Base-by-base conservation (phyloP, 2,797 vertebrate genomes). In the Glyptemys insculpta region DNA sequence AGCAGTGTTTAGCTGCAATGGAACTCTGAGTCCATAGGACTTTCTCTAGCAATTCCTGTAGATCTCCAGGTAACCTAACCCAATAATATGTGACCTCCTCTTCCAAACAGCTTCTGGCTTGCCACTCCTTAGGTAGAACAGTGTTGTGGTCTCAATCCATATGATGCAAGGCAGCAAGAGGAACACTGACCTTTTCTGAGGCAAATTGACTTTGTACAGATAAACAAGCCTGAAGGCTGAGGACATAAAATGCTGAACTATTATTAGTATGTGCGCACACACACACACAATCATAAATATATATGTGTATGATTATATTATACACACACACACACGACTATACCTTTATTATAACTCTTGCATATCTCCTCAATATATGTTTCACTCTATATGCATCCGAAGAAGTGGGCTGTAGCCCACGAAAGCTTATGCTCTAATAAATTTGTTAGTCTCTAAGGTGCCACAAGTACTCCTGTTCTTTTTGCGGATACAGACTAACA, bases 131-230 rank as follows among this genome's bases (percentile, higher is more conserved):
- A 29, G 21, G 37, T 21, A 72, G 37, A 72, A 41, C 10, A 25
- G 23, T 37, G 2, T 25, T n/a, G 6, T 4, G 6, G 15, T 31
- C 44, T 52, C 78, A 7, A 12, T n/a, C 49, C 37, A 31, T 29
- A 54, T 8, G 54, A 65, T 34, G 19, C 34, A 34, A 50, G 10
- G 47, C 12, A 47, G 53, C 31, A 57, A 53, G 44, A 5, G 81
- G 11, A 72, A 54, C 31, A 18, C 31, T 79, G 27, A 11, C 16
- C 29, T 50, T 34, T 97, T 97, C 96, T 96, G 88, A 91, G 81
- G 93, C 0, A 53, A 96, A 83, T 86, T 95, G 96, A 96, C 92
- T 93, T 93, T 81, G 34, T 89, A 90, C 95, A 91, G 83, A 87
- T 87, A 87, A 79, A 92, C 82, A 93, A 80, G 87, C 91, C 52